Conservation (phyloP, 2,113 vertebrate genomes). For the Microcebus griseorufus region DNA sequence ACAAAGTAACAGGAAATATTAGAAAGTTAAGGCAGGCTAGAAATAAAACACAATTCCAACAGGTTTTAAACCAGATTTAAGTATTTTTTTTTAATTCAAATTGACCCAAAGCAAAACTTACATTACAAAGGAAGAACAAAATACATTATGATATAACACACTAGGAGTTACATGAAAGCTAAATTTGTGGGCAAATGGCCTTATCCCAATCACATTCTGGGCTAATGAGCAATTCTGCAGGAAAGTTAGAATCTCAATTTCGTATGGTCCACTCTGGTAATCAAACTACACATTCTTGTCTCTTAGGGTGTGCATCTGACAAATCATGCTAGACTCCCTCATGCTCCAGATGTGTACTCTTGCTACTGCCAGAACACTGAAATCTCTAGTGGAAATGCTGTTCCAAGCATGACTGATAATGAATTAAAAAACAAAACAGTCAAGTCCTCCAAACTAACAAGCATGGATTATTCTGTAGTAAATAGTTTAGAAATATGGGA, state of each 20-base stretch:
- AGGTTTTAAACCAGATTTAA: slow-evolving; percentile 82
- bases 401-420: slow-evolving; percentile 78
- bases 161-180: slow-evolving; percentile 79
- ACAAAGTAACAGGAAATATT: background rate
- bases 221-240: slow-evolving; percentile 40
- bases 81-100: slow-evolving; percentile 80
- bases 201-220: slow-evolving; percentile 48
- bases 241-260: slow-evolving; percentile 47
- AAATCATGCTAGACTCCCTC: background rate
- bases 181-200: slow-evolving; percentile 69
- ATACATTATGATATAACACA: slow-evolving; percentile 82
- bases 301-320: slow-evolving; percentile 64
- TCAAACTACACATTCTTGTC: slow-evolving; percentile 56
- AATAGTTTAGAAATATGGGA: slow-evolving; percentile 90
- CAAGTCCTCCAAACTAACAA: slow-evolving; percentile 84
- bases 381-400: slow-evolving; percentile 76
- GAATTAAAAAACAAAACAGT: slow-evolving; percentile 73
- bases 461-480: slow-evolving; percentile 84
- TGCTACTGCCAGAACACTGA: slow-evolving; percentile 61
- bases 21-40: slow-evolving; percentile 73
- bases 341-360: slow-evolving; percentile 65
- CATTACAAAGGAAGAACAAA: slow-evolving; percentile 89
- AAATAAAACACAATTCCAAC: slow-evolving; percentile 80
- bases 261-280: slow-evolving; percentile 65
- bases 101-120: slow-evolving; percentile 86